Base-by-base conservation (phyloP, 1,140 invertebrate genomes). In the Penaeus vannamei region DNA sequence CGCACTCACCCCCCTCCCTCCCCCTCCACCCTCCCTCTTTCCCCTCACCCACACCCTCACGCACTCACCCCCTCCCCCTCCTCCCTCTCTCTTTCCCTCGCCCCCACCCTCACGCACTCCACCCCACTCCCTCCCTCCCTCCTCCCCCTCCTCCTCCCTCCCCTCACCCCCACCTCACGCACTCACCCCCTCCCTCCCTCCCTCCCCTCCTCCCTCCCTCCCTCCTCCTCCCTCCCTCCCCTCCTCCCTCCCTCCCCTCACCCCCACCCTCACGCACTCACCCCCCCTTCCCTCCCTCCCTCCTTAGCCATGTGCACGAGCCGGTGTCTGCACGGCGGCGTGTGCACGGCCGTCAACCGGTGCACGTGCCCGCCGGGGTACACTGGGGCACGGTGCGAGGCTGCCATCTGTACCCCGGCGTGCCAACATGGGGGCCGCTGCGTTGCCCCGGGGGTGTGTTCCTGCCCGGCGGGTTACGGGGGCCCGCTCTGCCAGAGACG, bases 381-480 rank as follows among this genome's bases (percentile, higher is more conserved):
- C 72, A 84, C 66, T 5, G 87, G 87, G 22, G 53, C 82, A 19
- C 82, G 87, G 53, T 89, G 87, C 53, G 87, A 89, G 83, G 84
- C 87, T 42, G 87, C 87, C 22, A 83, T 89, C 60, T 89, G 87
- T 26, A 64, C 81, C 17, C 87, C 82, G n/a, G 29, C 66, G 22
- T 89, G 87, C 66, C 81, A 84, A 61, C 81, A 85, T 29, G 82
- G 87, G 4, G 87, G 87, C 3, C n/a, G n/a, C 22, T 89, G 87
- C 26, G 87, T 89, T 23, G 87, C 87, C 22, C 87, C 87, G 17
- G 87, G 72, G 14, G 87, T 89, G 46, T 89, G 87, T 61, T 89
- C 87, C 72, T 89, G 87, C 61, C n/a, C 87, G 19, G 17, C 60
- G 14, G 87, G 87, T 17, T 89, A 89, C 59, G 87, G 87, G 8